Percentiles rank a stretch among this genome's conserved stretches.
Evolutionary conservation across 2,797 vertebrate genomes (phyloP).

Genomic region (Macroramphosus scolopax): DNA sequence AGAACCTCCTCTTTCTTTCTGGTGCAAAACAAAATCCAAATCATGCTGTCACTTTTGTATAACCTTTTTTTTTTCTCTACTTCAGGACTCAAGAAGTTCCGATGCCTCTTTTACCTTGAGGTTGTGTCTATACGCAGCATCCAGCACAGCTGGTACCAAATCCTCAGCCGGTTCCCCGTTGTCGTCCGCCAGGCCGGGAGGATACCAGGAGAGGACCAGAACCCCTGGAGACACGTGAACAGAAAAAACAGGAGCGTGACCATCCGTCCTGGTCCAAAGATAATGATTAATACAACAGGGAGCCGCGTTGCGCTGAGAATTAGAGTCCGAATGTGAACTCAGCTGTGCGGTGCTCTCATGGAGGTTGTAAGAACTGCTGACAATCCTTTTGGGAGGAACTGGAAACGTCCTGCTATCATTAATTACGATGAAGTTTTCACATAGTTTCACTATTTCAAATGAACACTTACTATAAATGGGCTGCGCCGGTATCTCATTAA

Average conservation of each 20-base stretch:
- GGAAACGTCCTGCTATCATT: conserved; percentile 11
- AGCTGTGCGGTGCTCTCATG: too few species aligned
- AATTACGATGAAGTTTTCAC: conserved; percentile 18
- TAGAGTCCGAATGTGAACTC: too few species aligned
- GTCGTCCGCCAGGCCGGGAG: conserved; percentile 85
- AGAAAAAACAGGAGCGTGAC: conserved; percentile 9
- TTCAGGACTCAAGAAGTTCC: conserved; percentile 33
- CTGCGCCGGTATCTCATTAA: conserved; percentile 16
- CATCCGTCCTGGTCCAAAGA: conserved; percentile 2
- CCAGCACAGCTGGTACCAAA: conserved; percentile 84
- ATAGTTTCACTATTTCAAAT: conserved; percentile 26
- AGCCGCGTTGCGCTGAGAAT: too few species aligned
- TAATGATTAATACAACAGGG: conserved; percentile 13
- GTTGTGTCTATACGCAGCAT: conserved; percentile 85
- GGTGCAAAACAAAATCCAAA: too few species aligned
- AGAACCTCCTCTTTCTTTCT: too few species aligned
- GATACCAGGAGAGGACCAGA: conserved; percentile 87
- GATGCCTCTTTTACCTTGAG: conserved; percentile 83
- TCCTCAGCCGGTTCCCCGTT: conserved; percentile 86
- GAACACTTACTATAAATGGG: too few species aligned
- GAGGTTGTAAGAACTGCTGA: too few species aligned
- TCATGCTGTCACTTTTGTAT: too few species aligned
- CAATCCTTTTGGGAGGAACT: background rate
- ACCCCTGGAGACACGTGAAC: conserved; percentile 78
- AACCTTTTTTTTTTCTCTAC: too few species aligned